Evolutionary conservation across 2,797 vertebrate species (phyloP).

Genomic region (Odontamblyopus rebecca): DNA sequence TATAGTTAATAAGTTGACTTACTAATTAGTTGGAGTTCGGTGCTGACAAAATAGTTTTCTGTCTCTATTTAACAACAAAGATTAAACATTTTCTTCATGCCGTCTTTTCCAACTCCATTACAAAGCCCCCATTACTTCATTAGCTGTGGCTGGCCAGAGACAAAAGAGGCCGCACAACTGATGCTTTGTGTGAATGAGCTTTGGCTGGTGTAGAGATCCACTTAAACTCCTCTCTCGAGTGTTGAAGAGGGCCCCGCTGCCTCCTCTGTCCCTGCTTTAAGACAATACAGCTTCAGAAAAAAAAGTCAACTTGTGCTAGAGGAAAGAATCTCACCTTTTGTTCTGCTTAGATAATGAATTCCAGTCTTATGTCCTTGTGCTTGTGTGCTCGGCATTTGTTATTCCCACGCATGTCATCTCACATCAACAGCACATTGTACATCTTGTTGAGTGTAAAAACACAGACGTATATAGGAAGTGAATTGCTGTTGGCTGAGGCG

Average conservation of each 20-base stretch:
- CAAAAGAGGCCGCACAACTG: conserved; percentile 16
- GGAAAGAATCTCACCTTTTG: conserved; percentile 65
- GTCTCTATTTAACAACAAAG: background rate
- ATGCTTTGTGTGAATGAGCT: conserved; percentile 36
- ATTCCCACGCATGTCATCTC: conserved; percentile 57
- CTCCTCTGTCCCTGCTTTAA: conserved; percentile 48
- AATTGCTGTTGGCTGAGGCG: conserved; percentile 12
- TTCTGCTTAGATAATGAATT: conserved; percentile 70
- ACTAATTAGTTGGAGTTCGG: background rate
- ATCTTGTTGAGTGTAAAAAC: conserved; percentile 31
- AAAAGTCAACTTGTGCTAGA: conserved; percentile 56
- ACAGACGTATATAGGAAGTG: conserved; percentile 8
- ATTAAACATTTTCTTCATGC: background rate
- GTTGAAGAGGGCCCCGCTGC: conserved; percentile 21
- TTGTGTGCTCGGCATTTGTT: conserved; percentile 45
- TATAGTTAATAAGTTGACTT: background rate
- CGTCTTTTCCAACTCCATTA: background rate
- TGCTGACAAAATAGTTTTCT: background rate
- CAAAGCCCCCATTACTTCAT: conserved; percentile 5
- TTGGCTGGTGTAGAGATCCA: conserved; percentile 35
- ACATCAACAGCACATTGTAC: conserved; percentile 22
- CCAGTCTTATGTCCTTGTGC: conserved; percentile 44
- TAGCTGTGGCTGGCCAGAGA: conserved; percentile 14
- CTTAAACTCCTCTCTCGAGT: conserved; percentile 46
- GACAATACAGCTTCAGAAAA: conserved; percentile 59